Conservation (phyloP, 2,797 vertebrate species). For the Meriones psammophilus region DNA sequence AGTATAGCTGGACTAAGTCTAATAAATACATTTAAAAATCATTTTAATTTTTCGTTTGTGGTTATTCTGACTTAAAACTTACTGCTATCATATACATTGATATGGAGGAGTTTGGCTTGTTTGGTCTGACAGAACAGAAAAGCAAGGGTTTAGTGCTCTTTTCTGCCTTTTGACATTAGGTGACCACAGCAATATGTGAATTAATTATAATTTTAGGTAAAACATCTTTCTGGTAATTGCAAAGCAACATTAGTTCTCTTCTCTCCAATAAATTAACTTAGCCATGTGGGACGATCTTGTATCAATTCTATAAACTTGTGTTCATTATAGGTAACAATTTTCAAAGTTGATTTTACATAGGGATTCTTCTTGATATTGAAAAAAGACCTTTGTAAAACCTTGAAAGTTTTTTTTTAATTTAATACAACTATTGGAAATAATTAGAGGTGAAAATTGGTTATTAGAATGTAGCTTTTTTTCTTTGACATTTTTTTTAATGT, state of each 20-base stretch:
- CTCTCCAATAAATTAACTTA: constrained; percentile 62
- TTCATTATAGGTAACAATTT: constrained; percentile 36
- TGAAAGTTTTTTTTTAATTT: constrained; percentile 31
- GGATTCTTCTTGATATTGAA: constrained; percentile 18
- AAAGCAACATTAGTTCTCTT: constrained; percentile 41
- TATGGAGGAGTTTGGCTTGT: not conserved
- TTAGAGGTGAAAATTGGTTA: not conserved
- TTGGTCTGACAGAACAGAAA: not conserved
- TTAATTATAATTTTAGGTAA: constrained; percentile 51
- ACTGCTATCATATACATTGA: not conserved
- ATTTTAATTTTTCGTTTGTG: not conserved
- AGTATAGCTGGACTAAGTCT: not conserved
- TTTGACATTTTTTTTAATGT: not conserved
- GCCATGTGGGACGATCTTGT: constrained; percentile 29
- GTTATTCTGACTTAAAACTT: constrained; percentile 1
- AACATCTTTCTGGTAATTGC: constrained; percentile 59
- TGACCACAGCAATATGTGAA: constrained; percentile 48
- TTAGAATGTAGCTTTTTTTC: constrained; percentile 40
- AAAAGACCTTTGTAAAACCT: constrained; percentile 39
- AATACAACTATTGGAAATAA: constrained; percentile 19
- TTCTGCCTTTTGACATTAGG: constrained; percentile 43
- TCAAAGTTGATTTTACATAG: constrained; percentile 49
- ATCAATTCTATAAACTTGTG: constrained; percentile 45
- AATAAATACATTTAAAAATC: not conserved
- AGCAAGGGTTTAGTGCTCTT: not conserved